Evolutionary conservation across 2,113 vertebrate genomes (phyloP).

Genomic region (Mungos mungo): DNA sequence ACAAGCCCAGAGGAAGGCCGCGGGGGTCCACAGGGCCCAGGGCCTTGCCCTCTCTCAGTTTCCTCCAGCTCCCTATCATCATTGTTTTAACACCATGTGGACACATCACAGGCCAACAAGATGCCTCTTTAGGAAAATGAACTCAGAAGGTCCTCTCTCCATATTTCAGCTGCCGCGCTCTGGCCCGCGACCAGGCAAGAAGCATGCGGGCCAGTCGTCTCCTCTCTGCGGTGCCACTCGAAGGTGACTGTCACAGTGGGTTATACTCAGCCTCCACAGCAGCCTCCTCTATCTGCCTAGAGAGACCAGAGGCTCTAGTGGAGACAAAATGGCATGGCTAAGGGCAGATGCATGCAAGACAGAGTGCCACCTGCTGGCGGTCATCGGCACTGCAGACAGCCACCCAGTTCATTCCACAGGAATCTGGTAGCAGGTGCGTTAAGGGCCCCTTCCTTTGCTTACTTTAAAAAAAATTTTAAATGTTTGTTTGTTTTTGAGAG

Average conservation of each 20-base stretch:
- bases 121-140: background rate
- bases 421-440: fast-evolving
- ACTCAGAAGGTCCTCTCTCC: background rate
- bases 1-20: background rate
- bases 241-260: background rate
- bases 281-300: fast-evolving
- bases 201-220: fast-evolving
- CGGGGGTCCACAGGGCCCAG: fast-evolving
- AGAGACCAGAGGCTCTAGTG: fast-evolving
- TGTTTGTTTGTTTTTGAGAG: too few species aligned
- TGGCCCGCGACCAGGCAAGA: too few species aligned
- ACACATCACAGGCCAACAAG: fast-evolving
- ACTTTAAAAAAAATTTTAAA: too few species aligned
- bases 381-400: fast-evolving
- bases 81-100: fast-evolving
- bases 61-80: background rate
- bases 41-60: too few species aligned
- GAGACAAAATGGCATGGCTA: background rate
- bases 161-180: fast-evolving
- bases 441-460: background rate
- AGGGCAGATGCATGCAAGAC: fast-evolving
- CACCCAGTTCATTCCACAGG: fast-evolving
- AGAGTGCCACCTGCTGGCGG: conserved; percentile 46
- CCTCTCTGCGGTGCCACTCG: fast-evolving
- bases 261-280: fast-evolving